Conservation (phyloP, 2,113 vertebrate species). For the Cyphomyrus plagiostoma region DNA sequence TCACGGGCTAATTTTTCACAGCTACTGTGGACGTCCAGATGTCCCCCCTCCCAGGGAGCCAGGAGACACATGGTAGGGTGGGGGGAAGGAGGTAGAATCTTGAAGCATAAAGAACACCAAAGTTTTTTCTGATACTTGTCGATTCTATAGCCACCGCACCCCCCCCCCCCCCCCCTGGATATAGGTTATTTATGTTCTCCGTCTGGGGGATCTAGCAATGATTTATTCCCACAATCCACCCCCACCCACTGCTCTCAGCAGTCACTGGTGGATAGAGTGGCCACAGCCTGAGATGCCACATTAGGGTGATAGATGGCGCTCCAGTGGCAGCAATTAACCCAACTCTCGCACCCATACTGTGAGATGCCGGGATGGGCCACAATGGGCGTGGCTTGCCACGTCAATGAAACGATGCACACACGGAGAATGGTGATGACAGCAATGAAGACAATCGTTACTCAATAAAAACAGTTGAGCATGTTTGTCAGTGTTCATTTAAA, state of each 20-base stretch:
- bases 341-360: slow-evolving; percentile 23
- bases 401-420: background rate
- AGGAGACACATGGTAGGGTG: background rate
- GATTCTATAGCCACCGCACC: background rate
- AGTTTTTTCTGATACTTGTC: background rate
- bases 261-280: slow-evolving; percentile 47
- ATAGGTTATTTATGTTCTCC: background rate
- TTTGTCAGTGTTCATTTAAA: background rate
- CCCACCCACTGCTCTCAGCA: background rate
- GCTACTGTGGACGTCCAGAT: slow-evolving; percentile 13
- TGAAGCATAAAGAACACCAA: background rate
- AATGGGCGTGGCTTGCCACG: slow-evolving; percentile 18
- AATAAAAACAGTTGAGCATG: background rate
- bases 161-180: background rate
- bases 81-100: background rate
- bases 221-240: slow-evolving; percentile 6
- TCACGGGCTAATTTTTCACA: background rate
- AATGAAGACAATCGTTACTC: background rate
- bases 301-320: slow-evolving; percentile 56
- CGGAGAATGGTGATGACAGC: background rate
- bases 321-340: slow-evolving; percentile 59
- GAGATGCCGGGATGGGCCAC: background rate
- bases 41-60: slow-evolving; percentile 8
- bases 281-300: slow-evolving; percentile 40
- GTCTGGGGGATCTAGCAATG: background rate